Conservation (phyloP, 2,113 vertebrate species). For the Cephalopholis sonnerati region DNA sequence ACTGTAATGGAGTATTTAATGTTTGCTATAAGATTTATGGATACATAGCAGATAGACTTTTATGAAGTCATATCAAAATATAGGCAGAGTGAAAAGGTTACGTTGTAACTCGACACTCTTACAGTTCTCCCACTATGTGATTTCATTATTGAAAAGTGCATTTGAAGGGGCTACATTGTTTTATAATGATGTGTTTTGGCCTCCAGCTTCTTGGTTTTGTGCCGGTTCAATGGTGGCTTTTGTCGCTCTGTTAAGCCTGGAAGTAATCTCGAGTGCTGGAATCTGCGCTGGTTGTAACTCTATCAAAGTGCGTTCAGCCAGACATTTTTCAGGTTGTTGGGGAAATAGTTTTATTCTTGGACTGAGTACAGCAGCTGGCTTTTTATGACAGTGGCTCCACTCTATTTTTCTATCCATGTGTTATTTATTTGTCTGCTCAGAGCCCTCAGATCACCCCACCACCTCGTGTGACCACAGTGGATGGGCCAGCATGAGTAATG, state of each 20-base stretch:
- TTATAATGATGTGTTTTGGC: slow-evolving; percentile 36
- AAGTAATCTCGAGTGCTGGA: slow-evolving; percentile 49
- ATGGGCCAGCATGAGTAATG: not conserved
- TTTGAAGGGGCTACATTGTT: slow-evolving; percentile 37
- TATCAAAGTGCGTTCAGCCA: slow-evolving; percentile 8
- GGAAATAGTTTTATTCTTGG: slow-evolving; percentile 48
- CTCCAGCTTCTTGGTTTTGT: slow-evolving; percentile 26
- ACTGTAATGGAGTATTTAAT: slow-evolving; percentile 74
- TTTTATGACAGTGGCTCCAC: slow-evolving; percentile 39
- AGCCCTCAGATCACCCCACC: slow-evolving; percentile 14
- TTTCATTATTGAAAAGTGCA: slow-evolving; percentile 51
- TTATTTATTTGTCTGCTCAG: slow-evolving; percentile 43
- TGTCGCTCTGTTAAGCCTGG: slow-evolving; percentile 38
- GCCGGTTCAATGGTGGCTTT: slow-evolving; percentile 16
- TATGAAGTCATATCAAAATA: slow-evolving; percentile 56
- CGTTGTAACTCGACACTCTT: slow-evolving; percentile 38
- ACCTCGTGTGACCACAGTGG: slow-evolving; percentile 8
- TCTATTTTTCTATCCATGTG: slow-evolving; percentile 13
- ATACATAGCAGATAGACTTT: slow-evolving; percentile 44
- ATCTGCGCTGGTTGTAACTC: slow-evolving; percentile 39
- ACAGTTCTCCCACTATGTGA: slow-evolving; percentile 53
- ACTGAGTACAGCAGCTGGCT: slow-evolving; percentile 33
- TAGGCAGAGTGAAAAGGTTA: slow-evolving; percentile 42
- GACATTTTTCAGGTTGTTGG: slow-evolving; percentile 49
- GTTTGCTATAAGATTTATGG: slow-evolving; percentile 58